Conservation (phyloP, 2,888 invertebrate species). For the Pimpla rufipes region DNA sequence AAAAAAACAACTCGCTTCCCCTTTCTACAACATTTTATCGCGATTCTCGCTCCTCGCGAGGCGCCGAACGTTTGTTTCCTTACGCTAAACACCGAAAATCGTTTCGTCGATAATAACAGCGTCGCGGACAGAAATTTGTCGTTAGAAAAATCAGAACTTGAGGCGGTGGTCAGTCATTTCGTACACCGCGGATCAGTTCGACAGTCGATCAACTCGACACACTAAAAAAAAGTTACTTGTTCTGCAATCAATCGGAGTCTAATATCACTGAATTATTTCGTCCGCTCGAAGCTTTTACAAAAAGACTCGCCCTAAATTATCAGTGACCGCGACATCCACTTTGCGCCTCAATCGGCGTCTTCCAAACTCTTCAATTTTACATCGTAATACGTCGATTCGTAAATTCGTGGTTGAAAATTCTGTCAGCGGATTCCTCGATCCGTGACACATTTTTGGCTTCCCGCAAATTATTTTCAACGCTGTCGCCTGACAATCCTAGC, state of each 20-base stretch:
- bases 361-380: conserved; percentile 1
- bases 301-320: conserved; percentile 17
- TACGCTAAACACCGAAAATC: too few relatives aligned
- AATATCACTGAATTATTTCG: neutral
- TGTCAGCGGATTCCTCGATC: too few relatives aligned
- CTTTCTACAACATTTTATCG: conserved; percentile 47
- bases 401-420: too few relatives aligned
- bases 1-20: conserved; percentile 34
- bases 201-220: neutral
- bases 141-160: conserved; percentile 50
- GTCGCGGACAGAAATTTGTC: conserved; percentile 23
- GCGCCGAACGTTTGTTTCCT: neutral
- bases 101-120: conserved; percentile 37
- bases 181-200: neutral
- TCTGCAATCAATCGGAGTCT: neutral
- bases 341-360: neutral
- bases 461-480: too few relatives aligned
- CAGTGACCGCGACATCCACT: conserved; percentile 17
- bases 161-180: conserved; percentile 45
- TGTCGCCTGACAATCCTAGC: too few relatives aligned
- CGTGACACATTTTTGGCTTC: too few relatives aligned
- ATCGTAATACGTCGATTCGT: neutral
- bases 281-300: neutral
- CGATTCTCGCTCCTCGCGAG: conserved; percentile 1
- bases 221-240: neutral